Conservation (phyloP, 2,888 invertebrate species). For the Drosophila paracracens region DNA sequence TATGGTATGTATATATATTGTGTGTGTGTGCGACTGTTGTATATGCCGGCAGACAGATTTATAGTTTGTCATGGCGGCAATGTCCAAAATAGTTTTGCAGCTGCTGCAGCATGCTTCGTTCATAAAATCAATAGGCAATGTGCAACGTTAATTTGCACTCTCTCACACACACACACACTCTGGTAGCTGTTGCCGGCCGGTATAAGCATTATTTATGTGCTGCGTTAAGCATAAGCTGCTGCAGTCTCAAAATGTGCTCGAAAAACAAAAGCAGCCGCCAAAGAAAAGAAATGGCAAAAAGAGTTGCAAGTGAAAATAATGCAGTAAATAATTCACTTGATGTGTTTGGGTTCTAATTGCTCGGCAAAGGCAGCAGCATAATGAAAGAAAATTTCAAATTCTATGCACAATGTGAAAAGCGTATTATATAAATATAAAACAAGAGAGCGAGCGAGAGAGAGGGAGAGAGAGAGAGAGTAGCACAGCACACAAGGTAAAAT, state of each 20-base stretch:
- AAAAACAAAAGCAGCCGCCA: conserved; percentile 14
- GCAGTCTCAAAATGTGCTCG: conserved; percentile 16
- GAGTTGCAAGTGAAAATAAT: conserved; percentile 31
- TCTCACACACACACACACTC: neutral
- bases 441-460: neutral
- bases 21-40: conserved; percentile 23
- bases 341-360: conserved; percentile 46
- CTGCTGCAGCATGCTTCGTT: conserved; percentile 54
- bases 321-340: conserved; percentile 60
- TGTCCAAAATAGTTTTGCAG: conserved; percentile 67
- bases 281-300: neutral
- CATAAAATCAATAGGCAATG: conserved; percentile 75
- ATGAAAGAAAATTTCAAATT: conserved; percentile 54
- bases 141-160: conserved; percentile 25
- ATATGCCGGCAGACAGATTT: conserved; percentile 79
- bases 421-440: conserved; percentile 35
- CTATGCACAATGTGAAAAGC: conserved; percentile 31
- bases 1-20: conserved; percentile 21
- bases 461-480: neutral
- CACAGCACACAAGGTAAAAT: conserved; percentile 44
- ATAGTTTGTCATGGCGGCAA: conserved; percentile 74
- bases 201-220: conserved; percentile 49
- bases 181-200: conserved; percentile 58
- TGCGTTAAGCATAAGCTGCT: conserved; percentile 28
- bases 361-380: conserved; percentile 20